Percentiles rank a stretch among this genome's conserved stretches.
These are phyloP conservation scores for Limenitis camilla DNA, from an alignment of 2,888 invertebrate species.

Conservation along the genomic window DNA sequence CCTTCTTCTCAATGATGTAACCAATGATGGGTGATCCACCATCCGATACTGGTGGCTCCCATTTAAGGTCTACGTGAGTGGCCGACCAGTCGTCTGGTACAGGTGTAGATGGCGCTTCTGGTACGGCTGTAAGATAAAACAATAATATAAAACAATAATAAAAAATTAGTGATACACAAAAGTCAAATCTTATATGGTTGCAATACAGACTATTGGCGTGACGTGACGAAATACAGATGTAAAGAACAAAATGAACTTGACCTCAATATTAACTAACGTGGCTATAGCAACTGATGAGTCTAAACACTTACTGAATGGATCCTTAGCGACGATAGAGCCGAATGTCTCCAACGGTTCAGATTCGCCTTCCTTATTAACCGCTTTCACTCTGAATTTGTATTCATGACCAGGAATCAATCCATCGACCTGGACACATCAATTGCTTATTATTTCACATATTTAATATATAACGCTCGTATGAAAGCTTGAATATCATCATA, in stretches of 20 bases:
- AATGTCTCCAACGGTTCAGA: constrained; percentile 96
- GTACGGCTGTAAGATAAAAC: constrained; percentile 76
- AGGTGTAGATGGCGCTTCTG: constrained; percentile 92
- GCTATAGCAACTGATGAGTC: background rate
- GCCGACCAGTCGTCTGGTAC: constrained; percentile 81
- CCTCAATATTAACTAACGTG: background rate
- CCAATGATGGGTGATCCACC: constrained; percentile 96
- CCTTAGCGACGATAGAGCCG: constrained; percentile 92
- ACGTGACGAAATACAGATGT: too few species aligned
- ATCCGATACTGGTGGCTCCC: constrained; percentile 91
- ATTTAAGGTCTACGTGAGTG: constrained; percentile 91
- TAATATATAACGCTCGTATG: too few species aligned
- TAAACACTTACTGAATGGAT: constrained; percentile 88
- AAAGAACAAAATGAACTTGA: background rate
- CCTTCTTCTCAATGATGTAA: constrained; percentile 94
- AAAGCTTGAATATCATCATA: too few species aligned
- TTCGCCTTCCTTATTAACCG: constrained; percentile 95
- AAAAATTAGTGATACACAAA: too few species aligned
- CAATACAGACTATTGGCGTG: too few species aligned
- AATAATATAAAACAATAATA: background rate
- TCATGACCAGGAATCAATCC: constrained; percentile 94
- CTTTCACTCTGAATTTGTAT: constrained; percentile 95
- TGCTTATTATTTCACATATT: background rate
- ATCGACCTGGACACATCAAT: constrained; percentile 75
- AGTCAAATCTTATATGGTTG: too few species aligned